phyloP scores from a whole-genome alignment of 2,113 vertebrate species.

The Podarcis muralis region DNA sequence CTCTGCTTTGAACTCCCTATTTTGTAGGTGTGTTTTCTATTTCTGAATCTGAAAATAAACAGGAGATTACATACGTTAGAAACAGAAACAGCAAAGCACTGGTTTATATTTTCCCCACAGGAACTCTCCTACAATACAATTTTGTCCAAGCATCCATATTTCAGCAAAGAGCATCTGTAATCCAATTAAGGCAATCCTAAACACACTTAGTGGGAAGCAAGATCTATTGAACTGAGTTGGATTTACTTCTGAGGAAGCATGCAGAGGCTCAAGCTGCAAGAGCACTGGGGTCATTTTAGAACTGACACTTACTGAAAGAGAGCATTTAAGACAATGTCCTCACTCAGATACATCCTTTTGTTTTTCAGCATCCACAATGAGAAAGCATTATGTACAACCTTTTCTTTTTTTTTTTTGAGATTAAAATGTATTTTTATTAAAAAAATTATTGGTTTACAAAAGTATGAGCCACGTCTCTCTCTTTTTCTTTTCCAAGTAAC shows the following conservation, averaged over 20 bases:
- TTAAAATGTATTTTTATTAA: too few relatives aligned
- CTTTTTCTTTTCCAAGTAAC: too few relatives aligned
- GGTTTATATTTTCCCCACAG: background rate
- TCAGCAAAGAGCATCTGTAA: background rate
- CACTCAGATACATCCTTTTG: background rate
- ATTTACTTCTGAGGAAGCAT: background rate
- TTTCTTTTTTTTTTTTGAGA: too few relatives aligned
- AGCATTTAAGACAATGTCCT: background rate
- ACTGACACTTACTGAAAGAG: background rate
- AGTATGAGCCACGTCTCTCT: too few relatives aligned
- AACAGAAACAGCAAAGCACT: background rate
- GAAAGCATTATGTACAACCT: background rate
- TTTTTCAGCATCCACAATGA: background rate
- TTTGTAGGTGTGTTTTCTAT: slow-evolving; percentile 38
- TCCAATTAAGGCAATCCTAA: background rate
- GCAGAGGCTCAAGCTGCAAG: background rate
- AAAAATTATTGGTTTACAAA: too few relatives aligned
- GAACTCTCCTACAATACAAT: background rate
- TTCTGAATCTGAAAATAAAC: slow-evolving; percentile 76
- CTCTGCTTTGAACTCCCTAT: slow-evolving; percentile 49
- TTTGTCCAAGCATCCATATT: background rate
- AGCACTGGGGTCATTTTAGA: background rate
- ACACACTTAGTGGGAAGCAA: background rate
- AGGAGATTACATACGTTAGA: background rate
- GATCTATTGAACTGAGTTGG: background rate